Evolutionary conservation across 1,140 invertebrate species (phyloP), one percentile per base, ranked within the genome.

Genomic region (Ceratina japonica): DNA sequence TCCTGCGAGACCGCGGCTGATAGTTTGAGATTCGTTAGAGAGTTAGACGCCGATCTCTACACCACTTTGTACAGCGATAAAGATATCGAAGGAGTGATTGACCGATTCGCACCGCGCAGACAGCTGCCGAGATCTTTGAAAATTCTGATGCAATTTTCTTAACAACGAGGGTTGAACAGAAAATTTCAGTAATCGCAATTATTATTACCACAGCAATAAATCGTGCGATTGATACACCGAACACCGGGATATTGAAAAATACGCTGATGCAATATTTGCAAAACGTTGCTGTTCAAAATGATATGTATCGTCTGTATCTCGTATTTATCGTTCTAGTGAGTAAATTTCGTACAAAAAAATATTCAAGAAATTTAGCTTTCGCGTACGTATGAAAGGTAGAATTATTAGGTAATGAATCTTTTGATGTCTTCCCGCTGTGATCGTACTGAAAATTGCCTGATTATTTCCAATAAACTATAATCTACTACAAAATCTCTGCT

Each of bases 141-240:
- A 77, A 63, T 84, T n/a, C 61, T 87, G 18, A 86, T 82, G 77
- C 72, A 87, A 61, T 74, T 62, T 51, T 79, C 66, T 20, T 94
- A n/a, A 93, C 15, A 44, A 49, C 22, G 10, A 44, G 37, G 37
- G 37, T 44, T 44, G 37, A 3, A 44, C 37, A 44, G 37, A 44
- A 3, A 44, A 37, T 22, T 58, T 44, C 27, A 18, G 3, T 66
- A 31, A 31, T 74, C 13, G 16, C 16, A 65, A 22, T 3, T 27
- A 22, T 71, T 58, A 49, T 51, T 51, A 62, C 44, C 0, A 18
- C 8, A 16, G 10, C 49, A 73, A 62, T 51, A 73, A 51, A 73
- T 61, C 22, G 10, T 51, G 20, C 37, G 13, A 2, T 20, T 31
- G 13, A 65, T n/a, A 7, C 2, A 27, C 15, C 3, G 24, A 27